Evolutionary conservation across 2,888 invertebrate genomes (phyloP).

Genomic region (Drosophila anomelani): DNA sequence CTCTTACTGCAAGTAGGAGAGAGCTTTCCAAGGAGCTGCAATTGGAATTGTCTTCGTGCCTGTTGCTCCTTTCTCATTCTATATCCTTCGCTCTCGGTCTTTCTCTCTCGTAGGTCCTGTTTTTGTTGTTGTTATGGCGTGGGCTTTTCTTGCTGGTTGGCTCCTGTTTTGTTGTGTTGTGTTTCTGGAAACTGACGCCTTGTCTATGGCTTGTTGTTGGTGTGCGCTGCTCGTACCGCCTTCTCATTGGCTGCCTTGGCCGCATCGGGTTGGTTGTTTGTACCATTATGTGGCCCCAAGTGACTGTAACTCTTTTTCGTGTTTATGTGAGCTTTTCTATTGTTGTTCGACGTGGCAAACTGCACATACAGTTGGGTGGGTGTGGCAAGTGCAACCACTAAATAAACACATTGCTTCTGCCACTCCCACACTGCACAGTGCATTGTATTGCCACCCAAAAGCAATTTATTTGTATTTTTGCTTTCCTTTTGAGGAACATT

Average conservation of each 20-base stretch:
- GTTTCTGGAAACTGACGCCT: constrained; percentile 76
- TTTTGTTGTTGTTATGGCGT: constrained; percentile 61
- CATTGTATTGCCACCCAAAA: constrained; percentile 14
- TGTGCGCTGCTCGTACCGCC: constrained; percentile 52
- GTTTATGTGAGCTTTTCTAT: constrained; percentile 39
- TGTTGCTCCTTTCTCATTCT: constrained; percentile 45
- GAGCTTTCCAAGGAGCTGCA: constrained; percentile 73
- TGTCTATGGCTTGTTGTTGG: constrained; percentile 70
- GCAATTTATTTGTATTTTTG: constrained; percentile 38
- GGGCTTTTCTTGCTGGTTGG: constrained; percentile 74
- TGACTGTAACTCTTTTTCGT: constrained; percentile 51
- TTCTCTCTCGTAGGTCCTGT: constrained; percentile 36
- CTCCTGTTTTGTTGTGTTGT: constrained; percentile 78
- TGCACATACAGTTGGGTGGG: constrained; percentile 55
- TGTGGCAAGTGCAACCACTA: constrained; percentile 75
- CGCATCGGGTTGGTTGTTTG: constrained; percentile 78
- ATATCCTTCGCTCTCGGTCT: constrained; percentile 9
- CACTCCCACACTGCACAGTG: constrained; percentile 36
- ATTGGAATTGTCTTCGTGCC: constrained; percentile 74
- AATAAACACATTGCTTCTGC: constrained; percentile 64
- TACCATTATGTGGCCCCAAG: constrained; percentile 43
- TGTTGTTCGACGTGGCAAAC: constrained; percentile 33
- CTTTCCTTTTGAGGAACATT: constrained; percentile 13
- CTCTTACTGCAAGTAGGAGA: constrained; percentile 52
- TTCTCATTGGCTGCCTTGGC: constrained; percentile 78